Base-by-base conservation (phyloP, 2,888 invertebrate species). In the Platycheirus albimanus region DNA sequence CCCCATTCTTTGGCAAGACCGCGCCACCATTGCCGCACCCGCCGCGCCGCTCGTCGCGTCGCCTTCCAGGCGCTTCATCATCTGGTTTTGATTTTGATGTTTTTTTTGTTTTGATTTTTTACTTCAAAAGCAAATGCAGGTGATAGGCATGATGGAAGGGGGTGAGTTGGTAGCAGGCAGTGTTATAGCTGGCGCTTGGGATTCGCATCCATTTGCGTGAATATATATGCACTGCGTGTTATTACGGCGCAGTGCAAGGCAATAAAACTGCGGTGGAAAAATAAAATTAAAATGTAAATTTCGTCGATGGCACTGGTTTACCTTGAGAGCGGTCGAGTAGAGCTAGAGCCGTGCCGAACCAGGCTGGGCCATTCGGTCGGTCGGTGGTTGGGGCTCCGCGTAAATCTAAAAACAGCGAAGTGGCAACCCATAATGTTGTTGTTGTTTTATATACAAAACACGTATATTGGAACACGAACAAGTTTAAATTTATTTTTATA, bases 241-340 rank as follows among this genome's bases (percentile, higher is more conserved):
- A 36, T 77, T 71, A 67, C 66, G 64, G 43, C 47, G 38, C 61
- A 61, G 17, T 71, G 83, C 83, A 83, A 78, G 83, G 83, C 78
- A 78, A 77, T 78, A 78, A 83, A 67, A 45, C 24, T 30, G 28
- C 49, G 30, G 7, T 43, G 41, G 49, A 33, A 28, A 52, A 72
- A 51, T 28, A 63, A 61, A 49, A 43, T 72, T 51, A 36, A 83
- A 78, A 83, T 83, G 83, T 74, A 78, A 74, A 83, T 83, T 83
- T 74, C 19, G 72, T 83, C 72, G 83, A 83, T 74, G 83, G 83
- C 83, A 83, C 83, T 61, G 72, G 83, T 64, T 83, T 67, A 83
- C 83, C 83, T 83, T 83, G 83, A 58, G 78, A 67, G 83, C 83
- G 83, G 83, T 83, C 83, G 83, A 69, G 67, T 77, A 66, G 30